A percentile compares a stretch with the other conserved stretches of the same genome.
These are phyloP conservation scores for Rhegmatorhina hoffmannsi DNA, from an alignment of 2,113 vertebrate genomes.

Conservation along the genomic window DNA sequence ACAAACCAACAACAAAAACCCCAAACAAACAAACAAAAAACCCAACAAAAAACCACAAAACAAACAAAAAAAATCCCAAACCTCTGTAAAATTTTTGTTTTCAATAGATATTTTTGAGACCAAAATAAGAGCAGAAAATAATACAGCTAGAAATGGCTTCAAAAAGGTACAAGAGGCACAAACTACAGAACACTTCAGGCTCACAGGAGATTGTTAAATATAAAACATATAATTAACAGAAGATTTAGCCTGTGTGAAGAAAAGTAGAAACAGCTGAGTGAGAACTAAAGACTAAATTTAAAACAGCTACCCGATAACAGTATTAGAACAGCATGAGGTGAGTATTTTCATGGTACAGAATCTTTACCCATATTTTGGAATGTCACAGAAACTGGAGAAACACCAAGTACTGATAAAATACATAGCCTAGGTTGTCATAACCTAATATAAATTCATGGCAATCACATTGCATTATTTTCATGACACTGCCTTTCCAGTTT, in stretches of 20 bases:
- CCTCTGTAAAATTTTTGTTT: background rate
- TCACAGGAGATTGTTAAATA: background rate
- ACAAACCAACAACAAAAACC: no score
- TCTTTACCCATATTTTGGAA: background rate
- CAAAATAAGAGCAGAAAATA: background rate
- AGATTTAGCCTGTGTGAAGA: background rate
- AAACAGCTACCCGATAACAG: background rate
- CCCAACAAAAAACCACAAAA: background rate
- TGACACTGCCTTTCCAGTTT: background rate
- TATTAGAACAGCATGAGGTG: background rate
- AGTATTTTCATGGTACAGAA: background rate
- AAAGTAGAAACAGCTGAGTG: background rate
- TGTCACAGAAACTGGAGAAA: background rate
- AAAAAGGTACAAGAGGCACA: background rate
- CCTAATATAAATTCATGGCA: background rate
- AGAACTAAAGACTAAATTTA: background rate
- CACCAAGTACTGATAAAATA: background rate
- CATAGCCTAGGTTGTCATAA: background rate
- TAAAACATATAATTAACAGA: background rate
- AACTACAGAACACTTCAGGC: background rate
- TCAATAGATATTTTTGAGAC: background rate
- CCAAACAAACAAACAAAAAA: background rate
- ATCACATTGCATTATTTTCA: background rate
- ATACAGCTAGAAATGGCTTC: background rate
- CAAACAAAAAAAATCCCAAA: background rate